Conservation (phyloP, 2,113 vertebrate genomes). For the Brienomyrus longianalis region DNA sequence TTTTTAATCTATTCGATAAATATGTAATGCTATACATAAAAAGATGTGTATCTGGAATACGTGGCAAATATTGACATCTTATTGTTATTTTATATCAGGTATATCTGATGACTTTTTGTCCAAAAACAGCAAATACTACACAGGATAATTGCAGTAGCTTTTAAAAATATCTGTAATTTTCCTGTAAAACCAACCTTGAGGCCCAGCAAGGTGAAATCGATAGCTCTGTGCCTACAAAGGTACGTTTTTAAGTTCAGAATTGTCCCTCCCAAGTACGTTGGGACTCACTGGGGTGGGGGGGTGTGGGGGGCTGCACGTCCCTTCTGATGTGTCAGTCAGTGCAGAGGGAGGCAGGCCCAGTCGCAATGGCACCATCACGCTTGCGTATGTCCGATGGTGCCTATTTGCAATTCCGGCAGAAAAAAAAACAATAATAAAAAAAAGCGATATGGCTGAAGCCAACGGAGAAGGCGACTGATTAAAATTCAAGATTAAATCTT, state of each 20-base stretch:
- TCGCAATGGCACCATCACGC: not conserved
- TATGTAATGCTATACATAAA: not conserved
- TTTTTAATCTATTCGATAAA: not conserved
- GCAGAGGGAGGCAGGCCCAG: not conserved
- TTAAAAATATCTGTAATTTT: slow-evolving; percentile 14
- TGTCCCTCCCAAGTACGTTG: not conserved
- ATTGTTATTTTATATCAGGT: not conserved
- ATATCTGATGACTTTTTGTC: not conserved
- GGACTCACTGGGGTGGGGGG: not conserved
- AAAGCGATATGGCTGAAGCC: slow-evolving; percentile 36
- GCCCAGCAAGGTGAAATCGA: not conserved
- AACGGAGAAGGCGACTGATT: not conserved
- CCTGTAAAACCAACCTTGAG: slow-evolving; percentile 19
- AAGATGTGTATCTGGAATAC: not conserved
- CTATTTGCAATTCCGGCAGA: slow-evolving; percentile 35
- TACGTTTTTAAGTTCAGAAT: not conserved
- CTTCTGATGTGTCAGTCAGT: slow-evolving; percentile 18
- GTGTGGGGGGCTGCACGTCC: not conserved
- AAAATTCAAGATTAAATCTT: slow-evolving; percentile 49
- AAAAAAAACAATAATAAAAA: slow-evolving; percentile 28
- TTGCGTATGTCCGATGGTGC: too few species aligned
- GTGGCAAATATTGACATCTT: not conserved
- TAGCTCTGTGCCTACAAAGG: not conserved
- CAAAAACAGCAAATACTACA: not conserved
- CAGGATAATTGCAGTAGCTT: not conserved